Evolutionary conservation across 2,888 invertebrate species (phyloP), one percentile per base, ranked within the genome.

Genomic region (Xestia sexstrigata): DNA sequence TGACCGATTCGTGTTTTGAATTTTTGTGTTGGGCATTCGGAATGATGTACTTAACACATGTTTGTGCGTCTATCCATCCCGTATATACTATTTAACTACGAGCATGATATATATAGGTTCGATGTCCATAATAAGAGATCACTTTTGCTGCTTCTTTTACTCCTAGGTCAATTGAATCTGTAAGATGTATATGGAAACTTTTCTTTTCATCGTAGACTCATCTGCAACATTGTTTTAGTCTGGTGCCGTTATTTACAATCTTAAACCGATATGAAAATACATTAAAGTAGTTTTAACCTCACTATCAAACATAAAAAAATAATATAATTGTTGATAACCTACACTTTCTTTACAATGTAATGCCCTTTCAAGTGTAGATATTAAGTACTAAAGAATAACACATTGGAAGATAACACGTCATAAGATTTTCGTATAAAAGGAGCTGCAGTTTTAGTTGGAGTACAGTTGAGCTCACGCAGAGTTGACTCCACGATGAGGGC

Each of bases 401-500:
- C 30, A 17, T 70, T 78, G 23, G 1, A 66, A 71, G 79, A 80
- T 81, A 82, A 86, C 49, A 85, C 67, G 17, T 67, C 63, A 67
- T 26, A 69, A 63, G 72, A 70, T 70, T 42, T 63, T 67, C 68
- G 89, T 94, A 94, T 94, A 94, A 92, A 94, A 92, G 85, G 90
- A 76, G 78, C 52, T 52, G 84, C 47, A 26, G 55, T 26, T 7
- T 58, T n/a, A 42, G 66, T 39, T 62, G 26, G 76, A 80, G 84
- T 84, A 94, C 95, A 95, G 95, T 95, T 93, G 90, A 88, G 88
- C 91, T 92, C 90, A 80, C 85, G 88, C 74, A 85, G 91, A 89
- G 91, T 91, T 88, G 82, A 90, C 93, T 93, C 92, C 93, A 94
- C 86, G 88, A 96, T 96, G 96, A 95, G 91, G 92, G 92, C 91